These are phyloP conservation scores for cat (Felis catus) DNA, from an alignment of 2,113 vertebrate genomes.

Conservation along the genomic window DNA sequence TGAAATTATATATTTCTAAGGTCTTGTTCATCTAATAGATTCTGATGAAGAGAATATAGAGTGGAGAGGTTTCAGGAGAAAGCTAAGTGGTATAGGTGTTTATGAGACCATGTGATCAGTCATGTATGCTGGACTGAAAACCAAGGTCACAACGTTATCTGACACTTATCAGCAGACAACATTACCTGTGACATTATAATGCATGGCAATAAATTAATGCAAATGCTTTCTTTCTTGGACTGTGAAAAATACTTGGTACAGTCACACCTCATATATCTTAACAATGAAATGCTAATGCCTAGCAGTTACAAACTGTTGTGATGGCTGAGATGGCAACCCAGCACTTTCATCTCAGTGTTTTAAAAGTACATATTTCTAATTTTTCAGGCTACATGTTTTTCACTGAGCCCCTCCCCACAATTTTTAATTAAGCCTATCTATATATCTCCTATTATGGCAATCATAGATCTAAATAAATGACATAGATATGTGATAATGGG, in stretches of 20 bases:
- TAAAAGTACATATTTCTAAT: background rate
- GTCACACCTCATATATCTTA: background rate
- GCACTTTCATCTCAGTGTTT: background rate
- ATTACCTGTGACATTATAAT: conserved; percentile 36
- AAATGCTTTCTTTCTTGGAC: conserved; percentile 32
- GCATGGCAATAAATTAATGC: background rate
- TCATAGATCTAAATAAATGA: background rate
- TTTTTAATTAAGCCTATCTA: conserved; percentile 3
- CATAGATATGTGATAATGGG: background rate
- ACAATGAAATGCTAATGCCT: conserved; percentile 30
- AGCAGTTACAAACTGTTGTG: background rate
- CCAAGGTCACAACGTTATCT: background rate
- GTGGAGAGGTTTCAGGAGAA: background rate
- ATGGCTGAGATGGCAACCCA: background rate
- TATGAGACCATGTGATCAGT: background rate
- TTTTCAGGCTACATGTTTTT: background rate
- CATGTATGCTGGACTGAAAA: background rate
- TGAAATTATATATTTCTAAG: background rate
- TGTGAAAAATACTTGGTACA: conserved; percentile 15
- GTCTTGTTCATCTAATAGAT: background rate
- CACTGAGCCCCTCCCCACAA: background rate
- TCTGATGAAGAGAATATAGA: background rate
- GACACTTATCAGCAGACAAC: background rate
- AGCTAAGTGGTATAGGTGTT: background rate
- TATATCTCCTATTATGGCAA: background rate